Base-by-base conservation (phyloP, 1,140 invertebrate species). In the Hypothenemus hampei region DNA sequence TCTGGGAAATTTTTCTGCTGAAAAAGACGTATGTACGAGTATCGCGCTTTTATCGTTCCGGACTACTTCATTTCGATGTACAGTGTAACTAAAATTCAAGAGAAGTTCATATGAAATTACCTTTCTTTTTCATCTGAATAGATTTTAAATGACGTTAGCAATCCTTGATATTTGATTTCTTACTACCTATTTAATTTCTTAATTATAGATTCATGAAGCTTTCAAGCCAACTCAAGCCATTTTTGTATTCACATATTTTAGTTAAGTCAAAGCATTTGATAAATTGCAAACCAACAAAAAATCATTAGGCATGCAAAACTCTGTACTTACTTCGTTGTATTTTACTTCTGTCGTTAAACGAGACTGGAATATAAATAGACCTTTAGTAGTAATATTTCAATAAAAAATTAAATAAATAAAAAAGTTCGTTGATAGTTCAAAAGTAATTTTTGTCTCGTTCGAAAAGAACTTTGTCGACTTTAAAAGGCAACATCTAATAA, bases 251-350 rank as follows among this genome's bases (percentile, higher is more conserved):
- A n/a, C n/a, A n/a, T n/a, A n/a, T n/a, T n/a, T n/a, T n/a, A n/a
- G n/a, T n/a, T n/a, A n/a, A n/a, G n/a, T n/a, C n/a, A n/a, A n/a
- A n/a, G n/a, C n/a, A n/a, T n/a, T n/a, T n/a, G n/a, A n/a, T n/a
- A n/a, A n/a, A n/a, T n/a, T n/a, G n/a, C n/a, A n/a, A n/a, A n/a
- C n/a, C n/a, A n/a, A n/a, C n/a, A n/a, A n/a, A n/a, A n/a, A n/a
- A n/a, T n/a, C n/a, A n/a, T n/a, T n/a, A n/a, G n/a, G 15, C 35
- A 7, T 11, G 3, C 20, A 5, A 53, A 33, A 44, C 10, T 36
- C 10, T 31, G 8, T 49, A 56, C 54, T 56, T 56, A 56, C 54
- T 18, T 56, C 45, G 18, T 56, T 37, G 16, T 48, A 48, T 43
- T 20, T 48, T 21, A 56, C 36, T 37, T 56, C 39, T n/a, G 45